Conservation (phyloP, 2,888 invertebrate species). For the Geophilus truncorum region DNA sequence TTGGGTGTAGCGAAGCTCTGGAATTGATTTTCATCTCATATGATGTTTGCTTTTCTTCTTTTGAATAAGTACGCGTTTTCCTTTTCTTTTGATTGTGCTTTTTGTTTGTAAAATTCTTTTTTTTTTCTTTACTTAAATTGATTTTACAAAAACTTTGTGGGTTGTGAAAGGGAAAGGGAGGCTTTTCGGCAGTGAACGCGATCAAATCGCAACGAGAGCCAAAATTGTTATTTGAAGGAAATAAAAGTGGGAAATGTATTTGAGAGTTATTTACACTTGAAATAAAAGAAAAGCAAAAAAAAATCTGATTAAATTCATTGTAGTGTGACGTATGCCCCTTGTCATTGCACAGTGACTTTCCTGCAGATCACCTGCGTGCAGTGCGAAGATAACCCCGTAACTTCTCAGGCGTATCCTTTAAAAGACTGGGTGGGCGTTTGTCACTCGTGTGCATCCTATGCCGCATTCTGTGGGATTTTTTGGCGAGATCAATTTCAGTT, state of each 20-base stretch:
- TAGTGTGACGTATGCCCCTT: slow-evolving; percentile 27
- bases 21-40: background rate
- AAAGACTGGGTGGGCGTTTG: slow-evolving; percentile 21
- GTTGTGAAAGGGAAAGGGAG: no score
- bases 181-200: no score
- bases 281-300: background rate
- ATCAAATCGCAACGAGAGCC: background rate
- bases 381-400: slow-evolving; percentile 21
- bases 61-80: no score
- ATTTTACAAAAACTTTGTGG: no score
- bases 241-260: background rate
- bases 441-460: slow-evolving; percentile 15
- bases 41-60: slow-evolving; percentile 4
- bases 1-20: background rate
- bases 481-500: slow-evolving; percentile 5
- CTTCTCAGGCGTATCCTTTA: slow-evolving; percentile 27
- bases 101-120: background rate
- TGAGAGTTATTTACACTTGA: slow-evolving; percentile 6
- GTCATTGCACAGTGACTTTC: slow-evolving; percentile 22
- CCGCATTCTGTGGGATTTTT: background rate
- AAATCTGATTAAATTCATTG: slow-evolving; percentile 22
- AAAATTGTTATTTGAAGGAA: background rate
- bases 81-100: no score
- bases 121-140: no score
- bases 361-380: slow-evolving; percentile 27